These are phyloP conservation scores for Tamandua tetradactyla DNA, from an alignment of 2,797 vertebrate genomes.

Conservation along the genomic window DNA sequence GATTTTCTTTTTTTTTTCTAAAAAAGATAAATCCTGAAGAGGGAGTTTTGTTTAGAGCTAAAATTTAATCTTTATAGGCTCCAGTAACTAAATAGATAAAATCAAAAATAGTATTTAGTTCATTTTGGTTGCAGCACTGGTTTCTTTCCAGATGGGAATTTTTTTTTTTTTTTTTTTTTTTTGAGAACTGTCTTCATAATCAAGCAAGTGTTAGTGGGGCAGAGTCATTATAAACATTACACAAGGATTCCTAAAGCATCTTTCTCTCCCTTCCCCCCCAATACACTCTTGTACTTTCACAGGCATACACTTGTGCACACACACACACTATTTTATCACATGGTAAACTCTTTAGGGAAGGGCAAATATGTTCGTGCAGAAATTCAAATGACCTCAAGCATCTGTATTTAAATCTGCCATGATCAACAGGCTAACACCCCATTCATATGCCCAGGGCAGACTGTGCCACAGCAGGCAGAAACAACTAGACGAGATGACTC, in stretches of 20 bases:
- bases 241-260: not conserved
- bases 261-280: not conserved
- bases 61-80: not conserved
- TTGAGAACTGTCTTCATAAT: constrained; percentile 9
- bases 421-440: not conserved
- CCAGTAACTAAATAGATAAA: not conserved
- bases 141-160: constrained; percentile 17
- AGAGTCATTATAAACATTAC: not conserved
- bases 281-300: not conserved
- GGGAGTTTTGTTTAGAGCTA: not conserved
- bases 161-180: not conserved
- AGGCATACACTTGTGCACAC: not conserved
- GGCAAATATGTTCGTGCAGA: not conserved
- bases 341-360: constrained; percentile 5
- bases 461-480: not conserved
- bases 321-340: not conserved
- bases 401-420: not conserved
- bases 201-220: not conserved
- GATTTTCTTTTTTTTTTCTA: not conserved
- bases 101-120: not conserved
- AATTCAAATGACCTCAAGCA: not conserved
- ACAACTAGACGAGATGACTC: not conserved
- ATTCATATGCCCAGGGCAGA: not conserved
- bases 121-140: not conserved
- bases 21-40: constrained; percentile 22